phyloP scores from a whole-genome alignment of 2,888 invertebrate genomes.

The Graphium colonna region DNA sequence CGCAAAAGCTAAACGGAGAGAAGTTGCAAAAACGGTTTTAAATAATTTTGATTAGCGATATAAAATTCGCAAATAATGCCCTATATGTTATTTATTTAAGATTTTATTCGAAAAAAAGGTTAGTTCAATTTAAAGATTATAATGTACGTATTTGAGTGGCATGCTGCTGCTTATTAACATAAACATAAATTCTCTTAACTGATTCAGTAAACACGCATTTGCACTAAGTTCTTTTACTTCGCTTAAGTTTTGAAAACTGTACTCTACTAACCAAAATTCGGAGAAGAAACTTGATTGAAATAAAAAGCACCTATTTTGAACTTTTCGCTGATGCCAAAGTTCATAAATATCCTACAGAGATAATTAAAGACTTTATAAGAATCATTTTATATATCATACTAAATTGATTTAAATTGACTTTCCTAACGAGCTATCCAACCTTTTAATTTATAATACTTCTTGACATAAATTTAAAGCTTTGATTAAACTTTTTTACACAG shows the following conservation, averaged over 20 bases:
- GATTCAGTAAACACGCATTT: not conserved
- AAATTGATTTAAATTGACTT: not conserved
- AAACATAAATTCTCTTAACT: not conserved
- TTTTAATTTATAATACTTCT: too few relatives aligned
- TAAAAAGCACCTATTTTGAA: not conserved
- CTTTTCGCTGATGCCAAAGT: not conserved
- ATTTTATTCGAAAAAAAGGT: too few relatives aligned
- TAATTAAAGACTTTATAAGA: not conserved
- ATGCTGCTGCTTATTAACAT: too few relatives aligned
- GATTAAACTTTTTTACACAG: not conserved
- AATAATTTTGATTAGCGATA: too few relatives aligned
- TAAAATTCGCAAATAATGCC: too few relatives aligned
- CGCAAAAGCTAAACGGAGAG: too few relatives aligned
- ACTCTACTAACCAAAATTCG: not conserved
- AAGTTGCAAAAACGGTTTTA: too few relatives aligned
- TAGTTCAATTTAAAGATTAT: not conserved
- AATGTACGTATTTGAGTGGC: not conserved
- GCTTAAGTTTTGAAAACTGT: not conserved
- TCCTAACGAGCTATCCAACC: too few relatives aligned
- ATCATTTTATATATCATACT: conserved; percentile 29
- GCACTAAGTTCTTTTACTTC: not conserved
- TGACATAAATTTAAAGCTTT: not conserved
- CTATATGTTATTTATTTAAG: too few relatives aligned
- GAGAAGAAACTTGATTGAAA: not conserved
- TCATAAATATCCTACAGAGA: not conserved